A percentile compares a stretch with the other conserved stretches of the same genome.
phyloP scores from a whole-genome alignment of 2,113 vertebrate species.

The Montifringilla adamsi region DNA sequence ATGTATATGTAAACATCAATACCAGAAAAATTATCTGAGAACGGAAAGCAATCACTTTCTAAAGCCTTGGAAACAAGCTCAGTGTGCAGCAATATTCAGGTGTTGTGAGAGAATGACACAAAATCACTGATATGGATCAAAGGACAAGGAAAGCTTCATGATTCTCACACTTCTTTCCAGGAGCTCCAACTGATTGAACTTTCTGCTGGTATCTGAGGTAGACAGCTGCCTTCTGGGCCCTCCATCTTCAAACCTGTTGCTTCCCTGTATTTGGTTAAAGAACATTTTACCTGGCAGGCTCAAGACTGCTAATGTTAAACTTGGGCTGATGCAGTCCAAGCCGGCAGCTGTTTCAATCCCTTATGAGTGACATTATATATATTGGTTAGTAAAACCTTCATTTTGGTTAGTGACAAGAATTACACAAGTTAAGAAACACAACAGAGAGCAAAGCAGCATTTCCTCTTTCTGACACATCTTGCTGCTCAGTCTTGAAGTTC shows the following conservation, averaged over 20 bases:
- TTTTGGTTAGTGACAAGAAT: background rate
- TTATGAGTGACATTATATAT: background rate
- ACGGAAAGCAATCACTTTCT: background rate
- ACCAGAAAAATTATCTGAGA: background rate
- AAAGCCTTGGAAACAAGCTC: background rate
- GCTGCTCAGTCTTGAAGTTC: background rate
- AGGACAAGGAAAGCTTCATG: background rate
- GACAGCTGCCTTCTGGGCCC: background rate
- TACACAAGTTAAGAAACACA: background rate
- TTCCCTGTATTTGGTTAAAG: background rate
- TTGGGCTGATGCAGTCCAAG: background rate
- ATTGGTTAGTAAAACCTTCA: background rate
- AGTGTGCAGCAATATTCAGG: background rate
- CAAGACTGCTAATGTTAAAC: too few species aligned
- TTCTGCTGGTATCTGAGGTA: background rate
- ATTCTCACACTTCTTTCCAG: background rate
- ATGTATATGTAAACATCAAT: background rate
- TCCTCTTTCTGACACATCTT: background rate
- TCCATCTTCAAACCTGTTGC: slow-evolving; percentile 27
- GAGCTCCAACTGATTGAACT: background rate
- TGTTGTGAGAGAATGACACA: background rate
- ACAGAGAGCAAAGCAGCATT: accelerated
- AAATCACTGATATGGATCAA: accelerated
- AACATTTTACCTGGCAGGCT: background rate
- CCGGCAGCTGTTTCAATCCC: background rate